Percentiles rank a stretch among this genome's conserved stretches.
phyloP scores from a whole-genome alignment of 2,797 vertebrate genomes.

The Vespertilio murinus region DNA sequence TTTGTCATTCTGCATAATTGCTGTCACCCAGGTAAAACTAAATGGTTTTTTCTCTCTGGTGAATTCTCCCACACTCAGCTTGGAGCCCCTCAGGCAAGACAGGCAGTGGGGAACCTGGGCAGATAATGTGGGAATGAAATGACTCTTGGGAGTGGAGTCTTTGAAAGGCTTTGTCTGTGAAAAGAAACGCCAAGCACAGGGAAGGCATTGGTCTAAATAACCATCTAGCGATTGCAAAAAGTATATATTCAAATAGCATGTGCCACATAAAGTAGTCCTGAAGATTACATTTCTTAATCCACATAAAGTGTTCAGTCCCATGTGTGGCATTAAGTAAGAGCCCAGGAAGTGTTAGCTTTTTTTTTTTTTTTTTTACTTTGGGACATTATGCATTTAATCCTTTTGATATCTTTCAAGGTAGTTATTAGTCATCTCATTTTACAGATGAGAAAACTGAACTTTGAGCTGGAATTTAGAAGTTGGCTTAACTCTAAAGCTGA shows the following conservation, averaged over 20 bases:
- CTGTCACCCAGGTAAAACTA: constrained; percentile 88
- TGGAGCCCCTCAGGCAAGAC: constrained; percentile 82
- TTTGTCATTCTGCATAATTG: constrained; percentile 87
- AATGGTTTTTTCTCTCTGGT: constrained; percentile 79
- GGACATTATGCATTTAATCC: background rate
- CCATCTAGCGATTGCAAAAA: background rate
- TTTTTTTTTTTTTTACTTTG: background rate
- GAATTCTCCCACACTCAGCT: constrained; percentile 83
- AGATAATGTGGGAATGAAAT: constrained; percentile 54
- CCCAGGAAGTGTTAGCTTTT: background rate
- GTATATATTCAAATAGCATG: background rate
- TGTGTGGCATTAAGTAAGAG: background rate
- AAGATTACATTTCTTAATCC: background rate
- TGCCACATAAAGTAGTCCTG: no score
- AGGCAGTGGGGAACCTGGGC: constrained; percentile 79
- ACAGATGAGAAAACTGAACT: background rate
- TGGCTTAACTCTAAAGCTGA: background rate
- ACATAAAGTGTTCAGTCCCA: background rate
- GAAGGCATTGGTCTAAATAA: background rate
- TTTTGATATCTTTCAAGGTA: background rate
- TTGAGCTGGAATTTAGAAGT: background rate
- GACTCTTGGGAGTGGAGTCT: constrained; percentile 72
- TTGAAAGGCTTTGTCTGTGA: constrained; percentile 74
- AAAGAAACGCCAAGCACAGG: constrained; percentile 51
- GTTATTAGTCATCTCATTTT: background rate